phyloP scores from a whole-genome alignment of 2,888 invertebrate species.

The Teinopalpus imperialis region DNA sequence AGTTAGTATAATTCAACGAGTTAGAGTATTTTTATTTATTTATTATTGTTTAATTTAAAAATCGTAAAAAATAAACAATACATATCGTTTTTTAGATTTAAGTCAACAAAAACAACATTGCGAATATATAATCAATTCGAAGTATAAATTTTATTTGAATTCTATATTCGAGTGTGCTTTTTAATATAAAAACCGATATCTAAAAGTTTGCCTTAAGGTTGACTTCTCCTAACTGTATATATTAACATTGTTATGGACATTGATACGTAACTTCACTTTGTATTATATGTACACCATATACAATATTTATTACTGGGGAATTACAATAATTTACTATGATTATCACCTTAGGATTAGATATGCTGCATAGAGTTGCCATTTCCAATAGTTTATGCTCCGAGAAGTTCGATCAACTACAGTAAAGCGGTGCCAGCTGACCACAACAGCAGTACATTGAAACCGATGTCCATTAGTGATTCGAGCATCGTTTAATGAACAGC shows the following conservation, averaged over 20 bases:
- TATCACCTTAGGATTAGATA: neutral
- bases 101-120: neutral
- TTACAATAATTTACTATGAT: neutral
- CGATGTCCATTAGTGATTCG: slow-evolving; percentile 2
- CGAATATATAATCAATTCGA: neutral
- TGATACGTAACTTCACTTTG: slow-evolving; percentile 29
- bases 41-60: no score
- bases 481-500: slow-evolving; percentile 7
- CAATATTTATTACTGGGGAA: no score
- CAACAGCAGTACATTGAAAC: slow-evolving; percentile 7
- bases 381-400: slow-evolving; percentile 3
- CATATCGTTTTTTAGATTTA: no score
- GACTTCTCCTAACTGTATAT: slow-evolving; percentile 3
- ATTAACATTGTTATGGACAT: slow-evolving; percentile 25
- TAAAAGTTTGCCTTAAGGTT: slow-evolving; percentile 14
- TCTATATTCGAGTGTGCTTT: no score
- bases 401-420: slow-evolving; percentile 10
- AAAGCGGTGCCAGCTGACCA: slow-evolving; percentile 14
- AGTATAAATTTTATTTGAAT: no score
- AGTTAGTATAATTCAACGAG: no score
- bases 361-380: neutral
- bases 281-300: no score
- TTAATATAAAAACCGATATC: no score
- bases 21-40: no score
- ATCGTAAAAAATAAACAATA: no score